These are phyloP conservation scores for Chloroceryle aenea DNA, from an alignment of 2,113 vertebrate genomes.

Conservation along the genomic window DNA sequence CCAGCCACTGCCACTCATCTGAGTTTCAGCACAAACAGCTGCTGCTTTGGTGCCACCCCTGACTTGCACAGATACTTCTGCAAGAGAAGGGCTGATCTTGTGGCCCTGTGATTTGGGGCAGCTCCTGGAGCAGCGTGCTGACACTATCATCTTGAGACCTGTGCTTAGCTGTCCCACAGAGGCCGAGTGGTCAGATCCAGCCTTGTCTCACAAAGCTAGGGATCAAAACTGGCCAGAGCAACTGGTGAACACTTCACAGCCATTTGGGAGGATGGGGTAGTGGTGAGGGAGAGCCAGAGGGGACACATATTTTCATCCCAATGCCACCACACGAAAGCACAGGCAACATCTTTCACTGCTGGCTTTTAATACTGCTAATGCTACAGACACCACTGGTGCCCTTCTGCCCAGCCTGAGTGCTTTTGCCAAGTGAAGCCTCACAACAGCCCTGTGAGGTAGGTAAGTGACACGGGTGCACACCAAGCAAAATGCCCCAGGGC, in stretches of 20 bases:
- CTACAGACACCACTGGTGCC: neutral
- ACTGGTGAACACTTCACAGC: neutral
- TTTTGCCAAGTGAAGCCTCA: neutral
- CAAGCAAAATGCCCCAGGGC: neutral
- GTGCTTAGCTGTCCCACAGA: fast-evolving
- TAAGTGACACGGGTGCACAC: neutral
- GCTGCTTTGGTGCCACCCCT: neutral
- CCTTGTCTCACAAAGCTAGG: neutral
- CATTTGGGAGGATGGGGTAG: neutral
- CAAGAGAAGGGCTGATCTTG: constrained; percentile 33
- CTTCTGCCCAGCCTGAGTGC: fast-evolving
- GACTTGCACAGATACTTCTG: constrained; percentile 30
- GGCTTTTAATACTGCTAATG: constrained; percentile 60
- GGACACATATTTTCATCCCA: fast-evolving
- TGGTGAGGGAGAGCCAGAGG: neutral
- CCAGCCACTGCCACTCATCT: neutral
- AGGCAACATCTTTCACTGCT: neutral
- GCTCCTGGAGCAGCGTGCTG: neutral
- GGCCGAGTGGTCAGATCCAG: neutral
- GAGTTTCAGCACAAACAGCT: fast-evolving
- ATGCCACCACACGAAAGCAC: neutral
- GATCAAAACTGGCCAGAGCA: neutral
- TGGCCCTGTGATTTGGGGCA: fast-evolving
- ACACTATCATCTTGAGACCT: neutral
- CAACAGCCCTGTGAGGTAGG: constrained; percentile 37